These are phyloP conservation scores for Zaprionus ornatus DNA, from an alignment of 1,140 invertebrate species.

Conservation along the genomic window DNA sequence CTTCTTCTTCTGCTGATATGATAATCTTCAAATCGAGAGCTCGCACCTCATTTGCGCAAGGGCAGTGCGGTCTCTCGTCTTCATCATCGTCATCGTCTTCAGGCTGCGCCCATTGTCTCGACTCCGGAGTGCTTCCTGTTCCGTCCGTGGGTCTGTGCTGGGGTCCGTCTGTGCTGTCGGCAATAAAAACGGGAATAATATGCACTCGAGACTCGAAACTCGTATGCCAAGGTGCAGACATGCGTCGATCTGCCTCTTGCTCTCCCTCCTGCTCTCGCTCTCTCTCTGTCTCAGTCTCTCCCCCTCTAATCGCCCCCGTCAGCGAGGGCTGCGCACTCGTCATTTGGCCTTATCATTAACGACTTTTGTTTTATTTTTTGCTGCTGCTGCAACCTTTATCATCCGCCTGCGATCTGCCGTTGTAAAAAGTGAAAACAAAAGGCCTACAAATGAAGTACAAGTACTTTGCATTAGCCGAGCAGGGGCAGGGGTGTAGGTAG, in stretches of 20 bases:
- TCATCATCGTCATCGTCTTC: conserved; percentile 23
- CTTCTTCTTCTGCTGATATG: conserved; percentile 54
- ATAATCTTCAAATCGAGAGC: conserved; percentile 79
- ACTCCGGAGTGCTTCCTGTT: conserved; percentile 65
- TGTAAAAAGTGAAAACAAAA: conserved; percentile 67
- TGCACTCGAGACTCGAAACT: conserved; percentile 16
- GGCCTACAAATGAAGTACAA: conserved; percentile 39
- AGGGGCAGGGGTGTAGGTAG: neutral
- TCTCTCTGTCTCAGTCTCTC: neutral
- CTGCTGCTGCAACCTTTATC: conserved; percentile 40
- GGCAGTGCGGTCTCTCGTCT: conserved; percentile 13
- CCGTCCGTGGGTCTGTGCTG: conserved; percentile 13
- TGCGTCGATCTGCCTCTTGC: neutral
- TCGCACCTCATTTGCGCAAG: conserved; percentile 72
- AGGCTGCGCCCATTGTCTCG: conserved; percentile 58
- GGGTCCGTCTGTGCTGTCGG: conserved; percentile 9
- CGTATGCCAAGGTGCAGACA: conserved; percentile 42
- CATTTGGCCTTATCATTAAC: conserved; percentile 81
- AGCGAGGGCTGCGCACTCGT: conserved; percentile 58
- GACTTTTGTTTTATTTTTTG: conserved; percentile 62
- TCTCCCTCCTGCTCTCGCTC: neutral
- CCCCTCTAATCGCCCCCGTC: conserved; percentile 53
- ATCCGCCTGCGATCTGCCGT: conserved; percentile 54
- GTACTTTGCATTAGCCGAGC: conserved; percentile 33
- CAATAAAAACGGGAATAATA: conserved; percentile 41